A percentile compares a stretch with the other conserved stretches of the same genome.
phyloP scores from a whole-genome alignment of 2,888 invertebrate genomes.

The Brassicogethes aeneus region DNA sequence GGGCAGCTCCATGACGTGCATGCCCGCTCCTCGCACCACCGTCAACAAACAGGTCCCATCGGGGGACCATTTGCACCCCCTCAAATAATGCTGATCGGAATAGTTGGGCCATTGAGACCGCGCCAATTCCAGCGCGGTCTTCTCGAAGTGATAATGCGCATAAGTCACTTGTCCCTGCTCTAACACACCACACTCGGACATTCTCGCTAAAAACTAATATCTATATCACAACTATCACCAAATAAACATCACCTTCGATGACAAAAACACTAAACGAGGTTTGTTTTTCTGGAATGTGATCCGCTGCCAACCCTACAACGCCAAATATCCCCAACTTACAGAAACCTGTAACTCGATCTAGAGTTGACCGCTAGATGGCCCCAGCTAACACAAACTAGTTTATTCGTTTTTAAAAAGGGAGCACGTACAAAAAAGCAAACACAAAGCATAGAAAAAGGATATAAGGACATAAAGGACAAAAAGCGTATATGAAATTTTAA shows the following conservation, averaged over 20 bases:
- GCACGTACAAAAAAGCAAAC: too few relatives aligned
- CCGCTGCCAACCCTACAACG: background rate
- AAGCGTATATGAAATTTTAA: too few relatives aligned
- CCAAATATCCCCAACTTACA: background rate
- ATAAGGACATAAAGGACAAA: too few relatives aligned
- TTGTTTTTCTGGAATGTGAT: constrained; percentile 1
- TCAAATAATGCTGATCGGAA: constrained; percentile 59
- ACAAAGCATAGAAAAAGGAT: too few relatives aligned
- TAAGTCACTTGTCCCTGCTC: constrained; percentile 7
- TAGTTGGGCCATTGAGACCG: constrained; percentile 40
- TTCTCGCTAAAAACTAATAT: background rate
- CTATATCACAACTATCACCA: too few relatives aligned
- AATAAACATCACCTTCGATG: too few relatives aligned
- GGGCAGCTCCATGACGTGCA: constrained; percentile 76
- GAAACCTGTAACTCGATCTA: background rate
- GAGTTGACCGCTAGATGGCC: too few relatives aligned
- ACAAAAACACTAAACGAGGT: too few relatives aligned
- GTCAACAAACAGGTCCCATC: constrained; percentile 85
- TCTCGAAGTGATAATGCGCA: constrained; percentile 35
- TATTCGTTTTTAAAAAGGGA: too few relatives aligned
- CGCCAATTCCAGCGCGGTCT: constrained; percentile 35
- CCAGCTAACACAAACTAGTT: too few relatives aligned
- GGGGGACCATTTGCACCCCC: constrained; percentile 79
- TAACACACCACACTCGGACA: background rate
- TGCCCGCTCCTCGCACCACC: constrained; percentile 71